Base-by-base conservation (phyloP, 2,888 invertebrate genomes). In the Andrena minutula region DNA sequence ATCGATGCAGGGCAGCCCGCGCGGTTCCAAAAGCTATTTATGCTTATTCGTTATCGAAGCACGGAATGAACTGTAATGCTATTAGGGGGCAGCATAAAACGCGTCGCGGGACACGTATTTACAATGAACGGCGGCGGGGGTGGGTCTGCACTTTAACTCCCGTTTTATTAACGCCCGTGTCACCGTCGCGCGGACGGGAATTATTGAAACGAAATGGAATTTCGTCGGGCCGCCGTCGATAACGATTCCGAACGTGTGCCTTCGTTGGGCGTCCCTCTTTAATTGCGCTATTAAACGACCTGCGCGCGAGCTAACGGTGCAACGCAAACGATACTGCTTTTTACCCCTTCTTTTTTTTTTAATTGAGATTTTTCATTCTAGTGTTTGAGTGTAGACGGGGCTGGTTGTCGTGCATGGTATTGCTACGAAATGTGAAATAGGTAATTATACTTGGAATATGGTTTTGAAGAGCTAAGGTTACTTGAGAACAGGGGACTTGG, bases 171-270 rank as follows among this genome's bases (percentile, higher is more conserved):
- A 82, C 75, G 72, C 72, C 63, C 58, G 60, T 75, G 81, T 72
- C 81, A 76, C 75, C 69, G 56, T 56, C 56, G 66, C 58, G 70
- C 51, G 58, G 64, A 60, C 51, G 58, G 58, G 76, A 76, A 75
- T 82, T 81, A 82, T 81, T 81, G 81, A 81, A 82, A 82, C 72
- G 82, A 72, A 81, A 82, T 75, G 81, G 81, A 82, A 72, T 82
- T 81, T 73, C 63, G 82, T 60, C 75, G 63, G 41, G 58, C 63
- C 16, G 3, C 26, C 47, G 81, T 81, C 75, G 69, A 69, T 75
- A 81, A 81, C 72, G 72, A 66, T 64, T 51, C 56, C 56, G 16
- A 71, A 20, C 60, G 65, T 65, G 79, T 61, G 71, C 71, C 79
- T 71, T 79, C 63, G 32, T 66, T 47, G 66, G 66, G 56, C 41